Base-by-base conservation (phyloP, 2,113 vertebrate species). In the Ia io region DNA sequence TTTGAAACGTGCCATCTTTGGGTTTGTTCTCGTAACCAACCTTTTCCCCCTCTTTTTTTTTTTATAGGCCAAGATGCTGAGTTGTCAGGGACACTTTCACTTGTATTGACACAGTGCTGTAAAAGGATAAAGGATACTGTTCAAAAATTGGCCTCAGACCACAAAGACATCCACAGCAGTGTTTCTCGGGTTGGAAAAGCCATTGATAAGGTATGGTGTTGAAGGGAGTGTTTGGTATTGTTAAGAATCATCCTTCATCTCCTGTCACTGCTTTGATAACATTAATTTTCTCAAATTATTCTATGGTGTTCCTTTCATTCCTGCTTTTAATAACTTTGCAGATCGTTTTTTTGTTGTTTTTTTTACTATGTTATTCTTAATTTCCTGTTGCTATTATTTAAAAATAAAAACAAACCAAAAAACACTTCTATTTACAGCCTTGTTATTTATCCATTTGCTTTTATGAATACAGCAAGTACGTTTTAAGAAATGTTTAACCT, bases 91-190 rank as follows among this genome's bases (percentile, higher is more conserved):
- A 99, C 99, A 2, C 98, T 99, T 96, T 98, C 99, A 5, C 98
- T 99, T 93, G 99, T 99, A 86, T 98, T 99, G 97, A 99, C 99
- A 0, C 99, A 99, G 83, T 99, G 99, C 94, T 99, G 99, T 97
- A 99, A 99, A 95, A 98, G 99, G 97, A 99, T 99, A 98, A 99
- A 99, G 97, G 99, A 99, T 92, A 99, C 99, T 9, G 99, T 99
- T 88, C 99, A 99, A 0, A 99, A 99, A 88, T 96, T 99, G 98
- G 99, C 98, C 51, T 99, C 99, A 0, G 99, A 99, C 94, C 99
- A 99, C 95, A 99, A 99, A 96, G 99, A 99, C 97, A 99, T 99
- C 90, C 99, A 99, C 97, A 99, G 99, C 98, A 99, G 99, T 0
- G 99, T 99, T 23, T 99, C 99, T 93, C 93, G 99, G 76, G 99